Evolutionary conservation across 2,113 vertebrate species (phyloP).

Genomic region (Arizona elegans): DNA sequence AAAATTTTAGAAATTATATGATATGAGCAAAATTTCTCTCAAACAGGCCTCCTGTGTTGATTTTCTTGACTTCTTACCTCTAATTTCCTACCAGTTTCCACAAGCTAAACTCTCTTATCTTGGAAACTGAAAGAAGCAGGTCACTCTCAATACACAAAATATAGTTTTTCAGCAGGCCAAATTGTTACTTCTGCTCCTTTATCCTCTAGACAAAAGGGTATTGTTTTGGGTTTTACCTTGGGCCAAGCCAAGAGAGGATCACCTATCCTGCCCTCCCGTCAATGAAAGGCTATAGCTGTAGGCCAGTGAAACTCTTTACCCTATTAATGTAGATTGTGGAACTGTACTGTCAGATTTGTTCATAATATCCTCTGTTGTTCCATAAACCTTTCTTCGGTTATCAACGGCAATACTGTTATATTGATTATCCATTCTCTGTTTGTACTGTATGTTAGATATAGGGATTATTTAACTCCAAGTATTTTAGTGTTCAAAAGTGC

Average conservation of each 20-base stretch:
- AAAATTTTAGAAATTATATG: background rate
- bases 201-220: background rate
- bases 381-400: background rate
- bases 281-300: background rate
- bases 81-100: background rate
- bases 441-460: background rate
- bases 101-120: background rate
- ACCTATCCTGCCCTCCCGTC: background rate
- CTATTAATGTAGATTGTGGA: background rate
- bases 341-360: background rate
- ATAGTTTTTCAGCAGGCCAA: background rate
- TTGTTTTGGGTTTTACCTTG: background rate
- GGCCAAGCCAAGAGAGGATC: background rate
- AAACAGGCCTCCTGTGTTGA: background rate
- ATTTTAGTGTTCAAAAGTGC: background rate
- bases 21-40: background rate
- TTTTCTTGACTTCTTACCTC: background rate
- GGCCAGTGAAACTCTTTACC: background rate
- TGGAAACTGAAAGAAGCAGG: background rate
- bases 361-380: background rate
- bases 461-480: background rate
- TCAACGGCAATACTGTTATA: background rate
- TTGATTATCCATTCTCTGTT: background rate
- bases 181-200: background rate
- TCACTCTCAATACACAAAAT: background rate